Base-by-base conservation (phyloP, 1,140 invertebrate genomes). In the Micrasema longulum region DNA sequence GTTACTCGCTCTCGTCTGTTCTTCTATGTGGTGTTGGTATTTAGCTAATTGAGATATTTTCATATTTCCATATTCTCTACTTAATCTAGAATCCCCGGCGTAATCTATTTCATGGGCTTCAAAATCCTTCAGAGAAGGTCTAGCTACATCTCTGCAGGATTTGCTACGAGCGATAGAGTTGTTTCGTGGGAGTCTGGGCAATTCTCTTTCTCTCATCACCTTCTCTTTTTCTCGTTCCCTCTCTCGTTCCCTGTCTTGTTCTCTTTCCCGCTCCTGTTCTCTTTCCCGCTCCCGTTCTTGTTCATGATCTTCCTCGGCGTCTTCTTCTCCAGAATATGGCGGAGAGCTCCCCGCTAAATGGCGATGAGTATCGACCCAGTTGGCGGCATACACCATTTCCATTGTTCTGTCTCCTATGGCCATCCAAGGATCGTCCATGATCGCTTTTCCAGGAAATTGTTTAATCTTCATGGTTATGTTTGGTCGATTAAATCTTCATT, bases 311-410 rank as follows among this genome's bases (percentile, higher is more conserved):
- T 73, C 74, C 57, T 57, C 55, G 9, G 73, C 74, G 18, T 74
- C 75, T 48, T 72, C 75, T 26, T 74, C 75, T 48, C 75, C 75
- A 4, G 73, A 57, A 16, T 69, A 72, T 0, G 77, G 69, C 2
- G 78, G 66, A 14, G 18, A 38, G 55, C 50, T 64, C 55, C 43
- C 66, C 65, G 43, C 68, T 3, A 75, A 43, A 38, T 72, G 67
- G 18, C 74, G 47, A 57, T 81, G 80, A 3, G 90, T 87, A 76
- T 92, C 91, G 53, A 91, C 86, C 93, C 93, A 94, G 77, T 93
- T 94, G 43, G 92, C 92, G 76, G 93, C 92, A 80, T 94, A 94
- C 31, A 92, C 86, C n/a, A 91, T 84, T 72, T 91, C 91, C 88
- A 93, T 91, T 78, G 81, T 88, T 79, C 81, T 87, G 76, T 87